Evolutionary conservation across 2,113 vertebrate species (phyloP), one percentile per base, ranked within the genome.

Genomic region (Microtus pennsylvanicus): DNA sequence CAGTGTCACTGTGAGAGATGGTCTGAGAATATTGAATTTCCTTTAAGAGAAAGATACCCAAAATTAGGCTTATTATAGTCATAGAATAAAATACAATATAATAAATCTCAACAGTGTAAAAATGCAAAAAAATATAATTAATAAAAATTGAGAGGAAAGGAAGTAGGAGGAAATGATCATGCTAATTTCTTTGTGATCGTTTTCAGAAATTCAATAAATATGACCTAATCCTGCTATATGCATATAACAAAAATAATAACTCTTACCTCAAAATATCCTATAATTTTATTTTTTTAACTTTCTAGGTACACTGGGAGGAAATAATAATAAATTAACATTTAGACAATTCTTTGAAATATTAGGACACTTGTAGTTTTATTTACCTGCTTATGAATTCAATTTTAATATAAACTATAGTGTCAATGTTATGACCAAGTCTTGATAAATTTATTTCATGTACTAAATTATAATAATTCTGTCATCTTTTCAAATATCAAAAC

Each of bases 171-270:
- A 89, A 89, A 91, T 75, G n/a, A 58, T 24, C 26, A 96, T 80
- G 26, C 21, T 93, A 89, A 86, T 52, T 86, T 90, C 63, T 93
- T 85, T 12, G 77, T 83, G 35, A 42, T 58, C 42, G 30, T 96
- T 93, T 42, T 69, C 52, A 85, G 58, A 88, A 61, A 91, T 89
- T 87, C 35, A 93, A 92, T 90, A 93, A 97, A 50, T 45, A 80
- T 47, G 55, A 13, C 21, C 69, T 87, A 93, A 91, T 67, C 10
- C 87, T 80, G n/a, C 63, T 50, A 75, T 75, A 55, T 89, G 16
- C 26, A 93, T 93, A 65, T 33, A 88, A 70, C 19, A 95, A 70
- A 92, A 96, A 67, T 61, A 81, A 58, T n/a, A 12, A 2, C 26
- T 87, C 80, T 93, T 83, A 88, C n/a, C 28, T 91, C 26, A 88